Conservation (phyloP, 2,888 invertebrate genomes). For the Idaea biselata region DNA sequence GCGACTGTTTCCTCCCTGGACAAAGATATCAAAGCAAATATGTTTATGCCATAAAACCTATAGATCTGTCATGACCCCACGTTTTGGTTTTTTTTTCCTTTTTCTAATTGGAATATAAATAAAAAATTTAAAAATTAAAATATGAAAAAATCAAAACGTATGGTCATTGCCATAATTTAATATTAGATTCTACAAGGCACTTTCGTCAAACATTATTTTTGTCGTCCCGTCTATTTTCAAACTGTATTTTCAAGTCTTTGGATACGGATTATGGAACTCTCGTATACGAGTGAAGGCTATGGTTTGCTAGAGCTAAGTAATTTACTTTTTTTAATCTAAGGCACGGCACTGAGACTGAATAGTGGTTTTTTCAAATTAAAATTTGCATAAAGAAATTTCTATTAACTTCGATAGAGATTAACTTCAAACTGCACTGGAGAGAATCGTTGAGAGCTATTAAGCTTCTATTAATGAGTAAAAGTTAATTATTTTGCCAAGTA, state of each 20-base stretch:
- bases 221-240: neutral
- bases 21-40: no score
- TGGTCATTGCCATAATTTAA: no score
- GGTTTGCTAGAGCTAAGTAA: neutral
- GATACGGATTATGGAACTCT: neutral
- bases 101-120: no score
- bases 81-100: no score
- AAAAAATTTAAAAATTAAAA: no score
- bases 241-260: neutral
- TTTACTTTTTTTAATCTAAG: constrained; percentile 42
- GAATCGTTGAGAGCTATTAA: constrained; percentile 35
- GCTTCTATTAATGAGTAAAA: constrained; percentile 22
- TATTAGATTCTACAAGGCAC: no score
- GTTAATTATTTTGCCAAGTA: neutral
- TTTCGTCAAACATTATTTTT: no score
- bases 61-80: no score
- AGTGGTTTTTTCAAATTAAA: constrained; percentile 53
- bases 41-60: no score
- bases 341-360: constrained; percentile 38
- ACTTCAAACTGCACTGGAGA: constrained; percentile 45
- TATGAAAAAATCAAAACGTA: no score
- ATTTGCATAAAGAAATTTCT: constrained; percentile 59
- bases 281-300: neutral
- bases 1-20: no score
- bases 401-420: constrained; percentile 50